Percentiles rank a stretch among this genome's conserved stretches.
Conservation (phyloP, 2,888 invertebrate species). For the Elegia similella region DNA sequence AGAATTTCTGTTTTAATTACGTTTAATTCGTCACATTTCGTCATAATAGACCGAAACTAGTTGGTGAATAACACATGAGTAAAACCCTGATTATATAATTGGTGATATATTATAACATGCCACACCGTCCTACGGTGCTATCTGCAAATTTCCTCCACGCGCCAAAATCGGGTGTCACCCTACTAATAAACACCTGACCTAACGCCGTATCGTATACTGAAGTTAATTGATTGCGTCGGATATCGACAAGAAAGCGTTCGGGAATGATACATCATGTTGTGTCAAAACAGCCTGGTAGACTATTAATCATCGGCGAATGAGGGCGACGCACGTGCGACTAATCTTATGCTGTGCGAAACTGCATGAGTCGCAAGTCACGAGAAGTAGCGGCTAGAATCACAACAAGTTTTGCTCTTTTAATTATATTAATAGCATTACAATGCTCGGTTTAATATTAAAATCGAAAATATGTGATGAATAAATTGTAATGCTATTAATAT, state of each 20-base stretch:
- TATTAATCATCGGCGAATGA: slow-evolving; percentile 65
- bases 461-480: too few relatives aligned
- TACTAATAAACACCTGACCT: slow-evolving; percentile 17
- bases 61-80: too few relatives aligned
- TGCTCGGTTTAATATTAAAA: too few relatives aligned
- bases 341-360: slow-evolving; percentile 55
- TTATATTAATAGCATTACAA: too few relatives aligned
- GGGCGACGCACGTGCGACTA: slow-evolving; percentile 59
- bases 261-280: slow-evolving; percentile 74
- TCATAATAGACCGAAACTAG: too few relatives aligned
- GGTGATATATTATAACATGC: too few relatives aligned
- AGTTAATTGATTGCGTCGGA: slow-evolving; percentile 68
- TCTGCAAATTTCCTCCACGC: not conserved
- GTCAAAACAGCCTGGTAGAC: slow-evolving; percentile 64
- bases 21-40: too few relatives aligned
- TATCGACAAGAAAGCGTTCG: slow-evolving; percentile 69
- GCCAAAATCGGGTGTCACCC: not conserved
- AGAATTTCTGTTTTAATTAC: too few relatives aligned
- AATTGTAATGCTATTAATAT: too few relatives aligned
- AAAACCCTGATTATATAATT: too few relatives aligned
- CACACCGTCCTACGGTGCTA: too few relatives aligned
- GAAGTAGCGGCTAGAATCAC: slow-evolving; percentile 15
- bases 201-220: slow-evolving; percentile 28
- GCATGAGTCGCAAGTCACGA: slow-evolving; percentile 29
- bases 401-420: too few relatives aligned